Conservation (phyloP, 2,888 invertebrate genomes). For the Lydus trimaculatus region DNA sequence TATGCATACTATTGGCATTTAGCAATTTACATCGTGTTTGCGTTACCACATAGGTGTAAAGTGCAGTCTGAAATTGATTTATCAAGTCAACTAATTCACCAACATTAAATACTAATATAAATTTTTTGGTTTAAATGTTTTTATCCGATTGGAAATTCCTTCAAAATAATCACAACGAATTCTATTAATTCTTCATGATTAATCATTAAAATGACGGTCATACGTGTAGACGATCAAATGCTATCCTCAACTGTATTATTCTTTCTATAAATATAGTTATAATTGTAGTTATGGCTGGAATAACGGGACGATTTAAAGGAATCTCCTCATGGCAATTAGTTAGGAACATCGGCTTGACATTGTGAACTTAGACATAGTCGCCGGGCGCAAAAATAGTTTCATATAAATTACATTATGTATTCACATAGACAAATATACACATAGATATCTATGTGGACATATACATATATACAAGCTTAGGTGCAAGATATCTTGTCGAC, state of each 20-base stretch:
- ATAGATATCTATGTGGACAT: not conserved
- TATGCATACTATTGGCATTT: conserved; percentile 35
- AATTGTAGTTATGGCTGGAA: conserved; percentile 4
- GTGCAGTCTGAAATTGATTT: conserved; percentile 30
- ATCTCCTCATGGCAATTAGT: conserved; percentile 40
- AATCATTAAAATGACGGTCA: conserved; percentile 13
- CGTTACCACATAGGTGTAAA: conserved; percentile 28
- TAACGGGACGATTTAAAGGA: conserved; percentile 21
- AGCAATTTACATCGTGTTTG: conserved; percentile 38
- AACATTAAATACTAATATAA: not conserved
- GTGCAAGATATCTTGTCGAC: conserved; percentile 56
- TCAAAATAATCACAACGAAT: not conserved
- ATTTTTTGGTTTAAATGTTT: not conserved
- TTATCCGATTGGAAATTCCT: not conserved
- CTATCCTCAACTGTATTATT: conserved; percentile 6
- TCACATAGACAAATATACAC: conserved; percentile 10
- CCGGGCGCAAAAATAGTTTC: conserved; percentile 32
- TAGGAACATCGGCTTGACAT: conserved; percentile 51
- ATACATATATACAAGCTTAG: conserved; percentile 48
- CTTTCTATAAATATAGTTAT: conserved; percentile 8
- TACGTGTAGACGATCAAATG: conserved; percentile 17
- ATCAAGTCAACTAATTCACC: conserved; percentile 11
- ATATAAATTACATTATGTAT: conserved; percentile 55
- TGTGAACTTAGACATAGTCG: conserved; percentile 47
- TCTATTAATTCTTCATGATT: conserved; percentile 13